Base-by-base conservation (phyloP, 2,797 vertebrate genomes). In the Cottoperca gobio region DNA sequence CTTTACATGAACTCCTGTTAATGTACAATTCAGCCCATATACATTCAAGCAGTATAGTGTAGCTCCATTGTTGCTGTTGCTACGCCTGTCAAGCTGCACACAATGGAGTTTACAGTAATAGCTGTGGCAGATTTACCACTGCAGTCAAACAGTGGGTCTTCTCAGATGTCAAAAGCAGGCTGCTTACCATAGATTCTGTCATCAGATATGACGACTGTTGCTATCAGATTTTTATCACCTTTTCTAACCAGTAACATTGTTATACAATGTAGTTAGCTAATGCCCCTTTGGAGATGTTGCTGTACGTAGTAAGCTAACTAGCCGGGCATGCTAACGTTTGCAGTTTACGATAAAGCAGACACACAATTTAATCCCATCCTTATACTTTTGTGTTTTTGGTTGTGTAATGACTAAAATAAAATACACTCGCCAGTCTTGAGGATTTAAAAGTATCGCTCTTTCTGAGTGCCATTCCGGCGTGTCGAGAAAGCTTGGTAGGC, bases 1-100 rank as follows among this genome's bases (percentile, higher is more conserved):
- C 35, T 42, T 70, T 23, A 66, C 31, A 40, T 26, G 48, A 31
- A 54, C 35, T 58, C 35, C 31, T 57, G 19, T 19, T 67, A 46
- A 37, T 64, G 28, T 35, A n/a, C 1, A 68, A 35, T 53, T 31
- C 19, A 50, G 12, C 19, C 8, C 14, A 8, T 40, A 12, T 49
- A 54, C 11, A 54, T 35, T 64, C 21, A 59, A 37, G 31, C 31
- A 73, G 49, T 58, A 33, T 63, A 62, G 42, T 76, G 2, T 24
- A 4, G 31, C 31, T 3, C 11, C 12, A 45, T 69, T 59, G 26
- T 63, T 65, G 23, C 48, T 39, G 12, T 7, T 8, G 35, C 40
- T n/a, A 40, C 6, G 9, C 24, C 46, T 60, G 40, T 23, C 26
- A 66, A 54, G 40, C 13, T 45, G 43, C 28, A 35, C 23, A 35